A percentile compares a stretch with the other conserved stretches of the same genome.
These are phyloP conservation scores for Gastrophryne carolinensis DNA, from an alignment of 2,797 vertebrate genomes.

Conservation along the genomic window DNA sequence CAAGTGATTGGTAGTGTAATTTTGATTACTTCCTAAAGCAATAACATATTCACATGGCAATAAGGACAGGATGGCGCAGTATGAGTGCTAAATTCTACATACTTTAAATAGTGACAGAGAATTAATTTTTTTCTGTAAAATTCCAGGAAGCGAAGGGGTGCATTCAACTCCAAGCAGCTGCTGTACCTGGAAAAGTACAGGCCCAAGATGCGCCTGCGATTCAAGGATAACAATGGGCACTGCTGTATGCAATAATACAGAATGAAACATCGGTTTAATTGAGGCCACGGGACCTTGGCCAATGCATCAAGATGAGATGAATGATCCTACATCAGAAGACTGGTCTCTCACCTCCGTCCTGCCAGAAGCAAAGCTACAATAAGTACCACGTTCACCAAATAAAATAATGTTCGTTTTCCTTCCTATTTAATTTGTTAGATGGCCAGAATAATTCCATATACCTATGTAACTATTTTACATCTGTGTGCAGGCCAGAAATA, in stretches of 20 bases:
- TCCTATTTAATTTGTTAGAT: constrained; percentile 49
- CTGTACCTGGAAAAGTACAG: constrained; percentile 99
- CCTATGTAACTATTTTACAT: constrained; percentile 9
- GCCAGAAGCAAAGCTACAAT: constrained; percentile 60
- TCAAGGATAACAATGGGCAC: constrained; percentile 92
- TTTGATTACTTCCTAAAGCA: no score
- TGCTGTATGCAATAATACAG: constrained; percentile 90
- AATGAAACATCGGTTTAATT: constrained; percentile 58
- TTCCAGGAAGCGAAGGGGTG: constrained; percentile 94
- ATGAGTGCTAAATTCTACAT: no score
- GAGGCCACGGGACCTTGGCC: constrained; percentile 60
- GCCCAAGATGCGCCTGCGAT: constrained; percentile 95
- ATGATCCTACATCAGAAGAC: constrained; percentile 13
- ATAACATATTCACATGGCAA: no score
- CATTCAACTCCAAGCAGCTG: constrained; percentile 99
- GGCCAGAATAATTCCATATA: neutral
- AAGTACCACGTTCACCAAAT: constrained; percentile 55
- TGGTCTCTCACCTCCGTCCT: constrained; percentile 59
- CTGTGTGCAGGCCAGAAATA: neutral
- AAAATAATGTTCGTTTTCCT: constrained; percentile 68
- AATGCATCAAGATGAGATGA: constrained; percentile 55
- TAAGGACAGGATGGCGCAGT: no score
- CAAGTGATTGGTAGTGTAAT: no score
- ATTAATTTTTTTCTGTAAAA: neutral
- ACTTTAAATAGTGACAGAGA: no score